phyloP scores from a whole-genome alignment of 2,797 vertebrate species.

The Pitangus sulphuratus region DNA sequence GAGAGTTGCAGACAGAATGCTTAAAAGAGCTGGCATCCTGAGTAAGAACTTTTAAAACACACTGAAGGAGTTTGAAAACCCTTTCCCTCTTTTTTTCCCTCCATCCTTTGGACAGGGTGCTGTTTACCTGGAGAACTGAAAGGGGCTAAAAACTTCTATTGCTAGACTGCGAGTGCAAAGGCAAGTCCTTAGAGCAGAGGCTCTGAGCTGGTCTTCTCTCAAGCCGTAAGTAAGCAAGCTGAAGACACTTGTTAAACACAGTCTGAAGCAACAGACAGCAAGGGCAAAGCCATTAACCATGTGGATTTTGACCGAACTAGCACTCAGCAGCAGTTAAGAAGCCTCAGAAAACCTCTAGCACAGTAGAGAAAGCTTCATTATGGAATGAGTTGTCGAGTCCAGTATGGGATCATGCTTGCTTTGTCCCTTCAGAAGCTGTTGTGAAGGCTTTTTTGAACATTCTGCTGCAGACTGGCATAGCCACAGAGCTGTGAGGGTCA shows the following conservation, averaged over 20 bases:
- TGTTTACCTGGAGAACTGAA: not conserved
- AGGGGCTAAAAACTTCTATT: not conserved
- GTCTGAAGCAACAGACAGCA: not conserved
- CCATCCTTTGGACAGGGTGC: not conserved
- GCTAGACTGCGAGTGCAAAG: not conserved
- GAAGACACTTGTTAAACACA: not conserved
- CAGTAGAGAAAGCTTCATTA: not conserved
- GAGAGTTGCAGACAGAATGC: not conserved
- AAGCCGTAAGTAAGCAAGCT: not conserved
- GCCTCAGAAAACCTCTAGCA: not conserved
- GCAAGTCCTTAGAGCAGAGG: not conserved
- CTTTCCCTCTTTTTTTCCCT: not conserved
- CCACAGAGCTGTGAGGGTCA: not conserved
- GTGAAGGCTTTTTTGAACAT: not conserved
- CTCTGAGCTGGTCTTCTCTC: not conserved
- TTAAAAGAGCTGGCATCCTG: rapidly evolving
- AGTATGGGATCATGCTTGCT: not conserved
- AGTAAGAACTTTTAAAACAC: not conserved
- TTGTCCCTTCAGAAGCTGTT: not conserved
- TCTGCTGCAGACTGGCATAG: not conserved
- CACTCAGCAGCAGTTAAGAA: not conserved
- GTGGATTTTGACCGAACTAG: not conserved
- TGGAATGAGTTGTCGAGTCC: not conserved
- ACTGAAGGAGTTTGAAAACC: not conserved
- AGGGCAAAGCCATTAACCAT: rapidly evolving